These are phyloP conservation scores for Bombycilla garrulus DNA, from an alignment of 2,113 vertebrate species.

Conservation along the genomic window DNA sequence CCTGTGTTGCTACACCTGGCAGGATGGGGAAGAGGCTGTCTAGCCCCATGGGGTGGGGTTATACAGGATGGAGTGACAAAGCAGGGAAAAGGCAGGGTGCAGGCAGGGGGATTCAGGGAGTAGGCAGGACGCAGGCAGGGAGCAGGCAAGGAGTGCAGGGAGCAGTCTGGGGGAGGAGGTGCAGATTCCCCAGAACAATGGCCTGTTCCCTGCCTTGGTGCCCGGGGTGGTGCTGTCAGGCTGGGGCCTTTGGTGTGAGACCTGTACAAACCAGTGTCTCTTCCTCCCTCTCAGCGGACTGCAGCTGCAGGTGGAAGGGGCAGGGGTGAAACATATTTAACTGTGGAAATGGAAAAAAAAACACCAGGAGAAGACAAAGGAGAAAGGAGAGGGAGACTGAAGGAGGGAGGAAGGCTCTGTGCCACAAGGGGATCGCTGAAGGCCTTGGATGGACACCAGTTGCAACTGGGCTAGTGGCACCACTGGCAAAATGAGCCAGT, in stretches of 20 bases:
- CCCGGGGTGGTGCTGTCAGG: not conserved
- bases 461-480: not conserved
- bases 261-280: not conserved
- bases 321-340: not conserved
- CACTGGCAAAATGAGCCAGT: not conserved
- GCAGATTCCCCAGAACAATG: not conserved
- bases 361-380: not conserved
- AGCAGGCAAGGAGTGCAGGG: not conserved
- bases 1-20: not conserved
- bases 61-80: not conserved
- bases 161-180: not conserved
- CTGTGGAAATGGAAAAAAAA: not conserved
- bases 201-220: not conserved
- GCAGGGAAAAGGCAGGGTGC: not conserved
- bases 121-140: not conserved
- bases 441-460: not conserved
- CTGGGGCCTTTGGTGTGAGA: not conserved
- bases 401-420: not conserved
- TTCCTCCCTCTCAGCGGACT: not conserved
- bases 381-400: not conserved
- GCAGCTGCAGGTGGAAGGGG: not conserved
- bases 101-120: too few relatives aligned
- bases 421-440: not conserved
- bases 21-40: not conserved
- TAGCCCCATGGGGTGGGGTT: not conserved